Base-by-base conservation (phyloP, 2,888 invertebrate genomes). In the Sinentomon sp. region DNA sequence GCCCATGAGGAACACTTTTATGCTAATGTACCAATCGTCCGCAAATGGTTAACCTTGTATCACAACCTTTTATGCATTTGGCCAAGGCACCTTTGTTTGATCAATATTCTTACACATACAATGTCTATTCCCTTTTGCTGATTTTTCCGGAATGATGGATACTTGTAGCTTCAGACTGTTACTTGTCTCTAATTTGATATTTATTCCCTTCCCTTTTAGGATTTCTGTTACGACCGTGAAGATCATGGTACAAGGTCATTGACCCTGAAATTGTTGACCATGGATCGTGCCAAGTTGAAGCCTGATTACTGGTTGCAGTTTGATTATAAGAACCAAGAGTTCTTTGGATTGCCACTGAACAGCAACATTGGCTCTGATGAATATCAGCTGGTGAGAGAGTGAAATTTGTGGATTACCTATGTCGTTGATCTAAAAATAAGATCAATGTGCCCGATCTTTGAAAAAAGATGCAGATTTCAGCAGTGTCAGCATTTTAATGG, bases 141-240 rank as follows among this genome's bases (percentile, higher is more conserved):
- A 12, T 33, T 33, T 7, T 10, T 18, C 28, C 17, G 14, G 14
- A 5, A 22, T n/a, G 14, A 16, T 17, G n/a, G 17, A 33, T n/a
- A n/a, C n/a, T n/a, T n/a, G n/a, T 18, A 4, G n/a, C 3, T 17
- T 1, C 2, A 19, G 20, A 32, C 24, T 17, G 17, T 32, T n/a
- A 12, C 9, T n/a, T 20, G 10, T 34, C 32, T 20, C 16, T 13
- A 14, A 13, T 23, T 14, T 17, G 17, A 3, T 25, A 10, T 13
- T 17, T 9, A 19, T 30, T 13, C 16, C 12, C 22, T 18, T 30
- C 12, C 14, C 34, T 53, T 53, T 13, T 49, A 74, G 64, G 78
- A 85, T 48, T 75, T 80, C 3, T 87, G 85, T 61, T 78, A 69
- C 53, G 85, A 85, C 56, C 69, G 70, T 0, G 78, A 83, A 51